Evolutionary conservation across 2,888 invertebrate species (phyloP).

Genomic region (Willowsia nigromaculata): DNA sequence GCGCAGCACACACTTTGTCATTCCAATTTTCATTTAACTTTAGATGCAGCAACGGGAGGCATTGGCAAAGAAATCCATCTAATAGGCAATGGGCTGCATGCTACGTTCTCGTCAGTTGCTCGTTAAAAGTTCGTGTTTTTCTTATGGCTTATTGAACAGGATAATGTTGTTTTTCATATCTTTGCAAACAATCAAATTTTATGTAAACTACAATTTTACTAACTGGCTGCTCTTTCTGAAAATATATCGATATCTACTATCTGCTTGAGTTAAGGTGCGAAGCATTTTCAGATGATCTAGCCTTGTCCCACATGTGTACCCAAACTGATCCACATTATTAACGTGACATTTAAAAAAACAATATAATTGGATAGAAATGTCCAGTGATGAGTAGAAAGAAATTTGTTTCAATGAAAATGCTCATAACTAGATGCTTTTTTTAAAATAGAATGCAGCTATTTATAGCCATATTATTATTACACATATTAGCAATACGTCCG

Average conservation of each 20-base stretch:
- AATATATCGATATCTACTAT: neutral
- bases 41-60: neutral
- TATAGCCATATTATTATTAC: too few relatives aligned
- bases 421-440: too few relatives aligned
- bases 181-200: neutral
- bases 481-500: neutral
- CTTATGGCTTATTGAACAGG: constrained; percentile 20
- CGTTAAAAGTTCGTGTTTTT: neutral
- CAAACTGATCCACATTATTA: neutral
- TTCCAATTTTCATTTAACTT: constrained; percentile 25
- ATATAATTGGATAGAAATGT: constrained; percentile 10
- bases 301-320: constrained; percentile 44
- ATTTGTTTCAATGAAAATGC: too few relatives aligned
- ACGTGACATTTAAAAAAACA: constrained; percentile 36
- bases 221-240: neutral
- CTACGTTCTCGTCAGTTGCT: neutral
- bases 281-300: neutral
- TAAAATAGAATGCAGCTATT: too few relatives aligned
- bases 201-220: constrained; percentile 1
- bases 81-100: too few relatives aligned
- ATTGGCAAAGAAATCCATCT: neutral
- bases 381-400: neutral
- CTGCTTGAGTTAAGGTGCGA: neutral
- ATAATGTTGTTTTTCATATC: neutral
- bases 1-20: constrained; percentile 28